Base-by-base conservation (phyloP, 2,797 vertebrate genomes). In the Danio jaintianensis region DNA sequence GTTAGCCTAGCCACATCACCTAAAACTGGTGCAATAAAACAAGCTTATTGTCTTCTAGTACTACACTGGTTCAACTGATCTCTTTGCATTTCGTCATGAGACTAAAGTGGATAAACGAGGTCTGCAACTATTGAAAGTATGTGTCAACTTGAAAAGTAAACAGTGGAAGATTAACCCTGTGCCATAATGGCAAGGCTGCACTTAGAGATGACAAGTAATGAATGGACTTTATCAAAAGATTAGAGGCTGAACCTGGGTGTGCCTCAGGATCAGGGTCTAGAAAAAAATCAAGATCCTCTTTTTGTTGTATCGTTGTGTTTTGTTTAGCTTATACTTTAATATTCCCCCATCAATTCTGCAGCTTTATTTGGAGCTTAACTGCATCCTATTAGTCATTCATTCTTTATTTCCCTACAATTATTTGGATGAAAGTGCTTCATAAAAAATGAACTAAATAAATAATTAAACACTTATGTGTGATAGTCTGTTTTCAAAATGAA, bases 161-260 rank as follows among this genome's bases (percentile, higher is more conserved):
- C 18, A 22, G 59, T 66, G 72, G 52, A 59, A 78, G 59, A 83
- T 82, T 69, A 85, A 73, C 70, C 22, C 16, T 68, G 70, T 79
- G 36, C 59, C 71, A 72, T 72, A 59, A 78, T 58, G 52, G 59
- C 63, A 29, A 55, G 45, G 42, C 82, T 52, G 48, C 62, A 79
- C 50, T 71, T 82, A 43, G 43, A 58, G 79, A 79, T 61, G 18
- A 40, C 59, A 66, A 48, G 36, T 59, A 66, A 79, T 67, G 76
- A 81, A 78, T 66, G 79, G 82, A 79, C 58, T 73, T 43, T 58
- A 69, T 81, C 47, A 59, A 45, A 75, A 73, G 72, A 74, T 61
- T 80, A 83, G 75, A 69, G 77, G 58, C 71, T 11, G 55, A 73
- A 84, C 50, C 56, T 42, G 66, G 83, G 75, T 83, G 78, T 81